Conservation (phyloP, 2,888 invertebrate species). For the Tetheella fluctuosa region DNA sequence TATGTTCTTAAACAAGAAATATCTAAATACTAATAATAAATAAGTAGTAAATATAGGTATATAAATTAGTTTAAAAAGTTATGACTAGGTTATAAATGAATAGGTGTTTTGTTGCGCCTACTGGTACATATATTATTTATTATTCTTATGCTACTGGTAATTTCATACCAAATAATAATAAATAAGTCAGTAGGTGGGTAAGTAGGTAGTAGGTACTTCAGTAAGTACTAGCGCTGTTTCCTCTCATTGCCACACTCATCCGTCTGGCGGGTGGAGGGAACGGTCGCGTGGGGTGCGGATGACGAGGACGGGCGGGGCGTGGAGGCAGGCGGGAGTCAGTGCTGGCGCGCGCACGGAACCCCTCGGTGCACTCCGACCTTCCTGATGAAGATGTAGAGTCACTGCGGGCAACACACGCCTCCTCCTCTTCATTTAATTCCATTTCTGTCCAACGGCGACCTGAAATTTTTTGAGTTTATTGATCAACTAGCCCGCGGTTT, state of each 20-base stretch:
- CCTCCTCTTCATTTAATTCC: constrained; percentile 85
- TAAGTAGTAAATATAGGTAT: no score
- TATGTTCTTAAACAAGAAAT: no score
- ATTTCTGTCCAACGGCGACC: constrained; percentile 86
- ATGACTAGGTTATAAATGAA: no score
- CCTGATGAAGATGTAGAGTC: constrained; percentile 72
- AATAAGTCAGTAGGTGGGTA: no score
- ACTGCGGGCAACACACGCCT: constrained; percentile 65
- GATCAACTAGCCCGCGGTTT: no score
- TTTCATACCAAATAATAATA: no score
- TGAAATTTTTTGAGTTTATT: constrained; percentile 40
- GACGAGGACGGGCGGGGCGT: constrained; percentile 84
- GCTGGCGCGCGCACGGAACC: constrained; percentile 90
- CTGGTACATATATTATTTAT: no score
- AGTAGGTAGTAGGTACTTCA: constrained; percentile 29
- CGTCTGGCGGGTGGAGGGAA: constrained; percentile 85
- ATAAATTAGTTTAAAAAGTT: no score
- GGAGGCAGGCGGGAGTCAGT: constrained; percentile 86
- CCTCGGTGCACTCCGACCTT: constrained; percentile 61
- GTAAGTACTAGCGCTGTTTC: constrained; percentile 83
- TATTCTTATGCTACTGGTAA: no score
- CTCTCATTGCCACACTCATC: constrained; percentile 91
- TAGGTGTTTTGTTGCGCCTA: no score
- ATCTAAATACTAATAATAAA: no score
- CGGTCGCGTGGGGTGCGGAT: constrained; percentile 66